phyloP scores from a whole-genome alignment of 2,888 invertebrate species.

The Tetramorium bicarinatum region DNA sequence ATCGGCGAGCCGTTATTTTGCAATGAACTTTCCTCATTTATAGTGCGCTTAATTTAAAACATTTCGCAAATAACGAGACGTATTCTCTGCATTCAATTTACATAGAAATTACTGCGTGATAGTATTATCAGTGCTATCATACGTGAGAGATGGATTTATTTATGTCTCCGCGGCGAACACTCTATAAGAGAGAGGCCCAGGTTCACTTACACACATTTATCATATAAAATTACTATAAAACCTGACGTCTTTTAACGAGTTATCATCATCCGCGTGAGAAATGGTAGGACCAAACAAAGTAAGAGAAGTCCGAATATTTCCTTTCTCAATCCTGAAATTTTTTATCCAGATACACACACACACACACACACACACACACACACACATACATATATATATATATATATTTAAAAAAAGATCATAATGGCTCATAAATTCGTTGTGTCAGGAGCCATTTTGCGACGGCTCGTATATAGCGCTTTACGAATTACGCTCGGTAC shows the following conservation, averaged over 20 bases:
- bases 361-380: too few species aligned
- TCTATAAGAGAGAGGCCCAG: neutral
- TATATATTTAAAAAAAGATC: neutral
- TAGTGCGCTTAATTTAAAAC: constrained; percentile 22
- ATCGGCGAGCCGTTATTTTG: constrained; percentile 16
- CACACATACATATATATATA: too few species aligned
- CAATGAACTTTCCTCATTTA: constrained; percentile 44
- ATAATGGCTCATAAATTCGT: neutral
- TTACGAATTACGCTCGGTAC: constrained; percentile 38
- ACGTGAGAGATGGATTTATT: neutral
- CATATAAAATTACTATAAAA: constrained; percentile 22
- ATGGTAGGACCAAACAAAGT: neutral
- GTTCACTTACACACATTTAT: constrained; percentile 19
- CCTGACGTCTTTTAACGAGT: neutral
- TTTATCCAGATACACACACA: constrained; percentile 1
- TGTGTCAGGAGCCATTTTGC: constrained; percentile 3
- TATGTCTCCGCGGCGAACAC: neutral
- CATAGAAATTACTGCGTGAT: constrained; percentile 10
- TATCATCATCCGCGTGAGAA: constrained; percentile 14
- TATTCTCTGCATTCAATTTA: constrained; percentile 28
- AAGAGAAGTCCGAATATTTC: neutral
- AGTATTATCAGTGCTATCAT: neutral
- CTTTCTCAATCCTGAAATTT: neutral
- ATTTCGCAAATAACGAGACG: constrained; percentile 27
- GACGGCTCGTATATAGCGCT: neutral